These are phyloP conservation scores for Montipora efflorescens DNA, from an alignment of 64 coral and sea anemone species.

Conservation along the genomic window DNA sequence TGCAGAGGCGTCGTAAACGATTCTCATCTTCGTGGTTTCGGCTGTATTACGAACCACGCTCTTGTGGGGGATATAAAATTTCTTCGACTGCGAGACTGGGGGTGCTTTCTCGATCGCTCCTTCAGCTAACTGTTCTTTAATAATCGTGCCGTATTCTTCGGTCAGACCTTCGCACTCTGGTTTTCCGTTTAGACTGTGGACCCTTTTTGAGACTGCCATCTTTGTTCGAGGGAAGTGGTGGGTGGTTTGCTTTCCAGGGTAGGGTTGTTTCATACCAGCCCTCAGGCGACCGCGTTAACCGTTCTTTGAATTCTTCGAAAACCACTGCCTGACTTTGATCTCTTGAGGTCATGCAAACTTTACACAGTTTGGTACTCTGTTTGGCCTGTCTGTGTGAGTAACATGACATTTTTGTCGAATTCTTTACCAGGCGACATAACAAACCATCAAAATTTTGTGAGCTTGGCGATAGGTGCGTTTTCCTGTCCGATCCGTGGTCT, in stretches of 20 bases:
- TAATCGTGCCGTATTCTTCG: slow-evolving; percentile 21
- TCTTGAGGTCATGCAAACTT: not conserved
- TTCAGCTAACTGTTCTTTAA: slow-evolving; percentile 14
- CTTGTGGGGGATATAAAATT: not conserved
- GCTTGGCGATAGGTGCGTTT: too few relatives aligned
- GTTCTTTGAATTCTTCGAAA: slow-evolving; percentile 21
- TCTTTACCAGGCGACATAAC: slow-evolving; percentile 25
- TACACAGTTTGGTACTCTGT: slow-evolving; percentile 26
- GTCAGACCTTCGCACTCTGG: not conserved
- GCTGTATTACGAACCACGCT: too few relatives aligned
- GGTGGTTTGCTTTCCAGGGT: not conserved
- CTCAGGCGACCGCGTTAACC: not conserved
- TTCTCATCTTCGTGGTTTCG: not conserved
- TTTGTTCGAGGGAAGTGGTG: slow-evolving; percentile 8
- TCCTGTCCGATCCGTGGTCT: too few relatives aligned
- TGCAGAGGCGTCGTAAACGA: not conserved
- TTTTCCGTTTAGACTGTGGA: too few relatives aligned
- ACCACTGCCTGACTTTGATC: not conserved
- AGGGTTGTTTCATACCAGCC: slow-evolving; percentile 56
- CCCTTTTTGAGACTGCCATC: not conserved
- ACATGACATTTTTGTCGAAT: not conserved
- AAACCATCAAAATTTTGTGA: not conserved
- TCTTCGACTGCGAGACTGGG: not conserved
- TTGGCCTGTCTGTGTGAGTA: not conserved
- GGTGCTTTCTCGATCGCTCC: not conserved